These are phyloP conservation scores for Pangasianodon hypophthalmus DNA, from an alignment of 2,113 vertebrate genomes.

Conservation along the genomic window DNA sequence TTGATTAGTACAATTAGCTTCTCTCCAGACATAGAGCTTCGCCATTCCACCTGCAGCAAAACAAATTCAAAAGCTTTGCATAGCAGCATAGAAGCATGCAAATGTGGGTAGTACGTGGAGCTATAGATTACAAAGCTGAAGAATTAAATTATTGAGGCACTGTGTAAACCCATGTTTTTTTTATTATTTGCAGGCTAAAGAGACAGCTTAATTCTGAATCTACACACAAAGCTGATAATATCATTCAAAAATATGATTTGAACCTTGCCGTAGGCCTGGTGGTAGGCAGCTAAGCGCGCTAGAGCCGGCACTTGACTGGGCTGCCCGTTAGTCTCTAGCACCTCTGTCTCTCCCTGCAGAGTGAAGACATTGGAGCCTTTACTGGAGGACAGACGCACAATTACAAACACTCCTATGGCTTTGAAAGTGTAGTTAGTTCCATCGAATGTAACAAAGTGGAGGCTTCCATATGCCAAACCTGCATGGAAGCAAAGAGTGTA, in stretches of 20 bases:
- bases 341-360: conserved; percentile 75
- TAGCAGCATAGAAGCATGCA: neutral
- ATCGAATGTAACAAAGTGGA: conserved; percentile 80
- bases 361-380: conserved; percentile 81
- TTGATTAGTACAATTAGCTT: conserved; percentile 74
- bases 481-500: conserved; percentile 17
- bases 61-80: conserved; percentile 18
- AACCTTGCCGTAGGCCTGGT: conserved; percentile 80
- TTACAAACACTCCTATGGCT: conserved; percentile 78
- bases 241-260: conserved; percentile 1
- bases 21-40: conserved; percentile 59
- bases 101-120: neutral
- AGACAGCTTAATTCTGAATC: neutral
- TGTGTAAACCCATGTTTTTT: neutral
- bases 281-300: conserved; percentile 76
- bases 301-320: conserved; percentile 67
- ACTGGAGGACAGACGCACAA: conserved; percentile 76
- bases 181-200: neutral
- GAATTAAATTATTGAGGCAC: neutral
- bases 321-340: conserved; percentile 57
- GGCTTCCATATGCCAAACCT: conserved; percentile 78
- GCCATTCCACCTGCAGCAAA: conserved; percentile 76
- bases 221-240: neutral
- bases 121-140: neutral
- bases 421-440: conserved; percentile 77